Conservation (phyloP, 2,888 invertebrate species). For the Drosophila mulleri region DNA sequence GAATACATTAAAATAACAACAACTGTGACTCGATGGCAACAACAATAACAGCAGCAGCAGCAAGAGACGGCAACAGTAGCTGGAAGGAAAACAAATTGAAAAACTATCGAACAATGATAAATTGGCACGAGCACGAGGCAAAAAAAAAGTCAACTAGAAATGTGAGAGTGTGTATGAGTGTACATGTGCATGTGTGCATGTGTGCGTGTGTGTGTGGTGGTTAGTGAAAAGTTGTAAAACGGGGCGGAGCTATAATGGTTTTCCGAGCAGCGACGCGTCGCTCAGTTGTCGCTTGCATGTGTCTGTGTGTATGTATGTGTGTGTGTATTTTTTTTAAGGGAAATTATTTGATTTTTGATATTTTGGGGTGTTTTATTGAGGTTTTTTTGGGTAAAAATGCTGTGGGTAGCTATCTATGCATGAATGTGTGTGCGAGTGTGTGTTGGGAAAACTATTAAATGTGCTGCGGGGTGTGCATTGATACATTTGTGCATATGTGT, state of each 20-base stretch:
- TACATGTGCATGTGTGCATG: slow-evolving; percentile 27
- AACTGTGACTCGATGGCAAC: slow-evolving; percentile 30
- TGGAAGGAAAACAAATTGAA: slow-evolving; percentile 73
- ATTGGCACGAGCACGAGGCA: slow-evolving; percentile 72
- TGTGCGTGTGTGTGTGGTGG: slow-evolving; percentile 59
- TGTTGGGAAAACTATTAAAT: slow-evolving; percentile 71
- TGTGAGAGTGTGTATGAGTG: slow-evolving; percentile 11
- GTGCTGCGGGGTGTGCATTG: slow-evolving; percentile 59
- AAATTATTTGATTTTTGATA: slow-evolving; percentile 84
- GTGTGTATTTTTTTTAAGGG: slow-evolving; percentile 81
- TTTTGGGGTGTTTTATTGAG: slow-evolving; percentile 85
- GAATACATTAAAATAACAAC: slow-evolving; percentile 65
- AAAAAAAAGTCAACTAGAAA: slow-evolving; percentile 54
- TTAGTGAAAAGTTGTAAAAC: slow-evolving; percentile 76
- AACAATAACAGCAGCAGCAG: slow-evolving; percentile 27
- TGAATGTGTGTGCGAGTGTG: slow-evolving; percentile 29
- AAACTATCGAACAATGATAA: slow-evolving; percentile 81
- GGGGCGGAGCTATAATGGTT: slow-evolving; percentile 83
- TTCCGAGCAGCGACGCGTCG: slow-evolving; percentile 73
- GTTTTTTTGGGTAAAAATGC: slow-evolving; percentile 72
- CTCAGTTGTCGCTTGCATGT: slow-evolving; percentile 57
- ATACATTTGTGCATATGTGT: slow-evolving; percentile 34
- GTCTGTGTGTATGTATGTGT: slow-evolving; percentile 25
- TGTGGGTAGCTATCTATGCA: slow-evolving; percentile 56
- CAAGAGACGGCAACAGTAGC: slow-evolving; percentile 40